phyloP scores from a whole-genome alignment of 1,140 invertebrate species.

The Luehdorfia chinensis region DNA sequence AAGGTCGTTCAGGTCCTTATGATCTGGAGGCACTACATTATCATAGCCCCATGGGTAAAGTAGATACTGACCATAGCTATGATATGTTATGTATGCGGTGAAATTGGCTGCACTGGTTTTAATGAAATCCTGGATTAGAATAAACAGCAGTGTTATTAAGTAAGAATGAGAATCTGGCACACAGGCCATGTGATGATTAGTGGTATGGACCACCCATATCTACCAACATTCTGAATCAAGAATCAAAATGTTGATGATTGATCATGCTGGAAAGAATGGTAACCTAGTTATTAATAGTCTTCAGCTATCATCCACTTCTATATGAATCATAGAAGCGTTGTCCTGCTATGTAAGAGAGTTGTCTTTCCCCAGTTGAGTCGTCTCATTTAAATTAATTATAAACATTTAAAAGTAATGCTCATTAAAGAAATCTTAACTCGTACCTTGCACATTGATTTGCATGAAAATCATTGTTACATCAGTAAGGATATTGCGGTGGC shows the following conservation, averaged over 20 bases:
- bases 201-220: background rate
- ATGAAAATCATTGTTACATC: too few relatives aligned
- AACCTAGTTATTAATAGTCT: too few relatives aligned
- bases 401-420: too few relatives aligned
- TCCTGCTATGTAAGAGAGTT: too few relatives aligned
- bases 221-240: background rate
- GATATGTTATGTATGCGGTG: constrained; percentile 89
- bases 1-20: constrained; percentile 83
- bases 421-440: too few relatives aligned
- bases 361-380: too few relatives aligned
- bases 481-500: too few relatives aligned
- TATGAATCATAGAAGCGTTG: too few relatives aligned
- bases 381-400: too few relatives aligned
- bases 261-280: background rate
- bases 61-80: constrained; percentile 93
- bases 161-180: background rate
- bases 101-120: constrained; percentile 74
- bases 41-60: constrained; percentile 92
- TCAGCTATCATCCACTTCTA: too few relatives aligned
- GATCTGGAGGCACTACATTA: constrained; percentile 81
- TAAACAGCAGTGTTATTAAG: constrained; percentile 12
- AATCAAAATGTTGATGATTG: too few relatives aligned
- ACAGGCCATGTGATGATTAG: background rate
- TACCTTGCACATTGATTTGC: too few relatives aligned
- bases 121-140: constrained; percentile 77